A percentile compares a stretch with the other conserved stretches of the same genome.
phyloP scores from a whole-genome alignment of 2,113 vertebrate species.

The Corythaeola cristata region DNA sequence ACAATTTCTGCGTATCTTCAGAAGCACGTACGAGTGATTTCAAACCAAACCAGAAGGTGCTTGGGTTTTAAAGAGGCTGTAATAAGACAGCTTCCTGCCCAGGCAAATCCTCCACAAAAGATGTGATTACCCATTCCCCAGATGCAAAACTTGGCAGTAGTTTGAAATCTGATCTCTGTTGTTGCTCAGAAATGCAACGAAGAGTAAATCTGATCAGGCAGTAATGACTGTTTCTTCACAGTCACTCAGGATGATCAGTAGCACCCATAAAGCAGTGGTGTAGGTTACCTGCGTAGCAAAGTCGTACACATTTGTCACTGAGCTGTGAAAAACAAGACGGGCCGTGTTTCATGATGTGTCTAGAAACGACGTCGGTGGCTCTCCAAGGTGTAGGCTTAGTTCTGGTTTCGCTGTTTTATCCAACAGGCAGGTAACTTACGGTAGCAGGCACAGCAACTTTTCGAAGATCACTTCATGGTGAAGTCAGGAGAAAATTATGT shows the following conservation, averaged over 20 bases:
- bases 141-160: not conserved
- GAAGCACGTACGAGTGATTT: not conserved
- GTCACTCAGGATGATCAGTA: not conserved
- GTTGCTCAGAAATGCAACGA: not conserved
- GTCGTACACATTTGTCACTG: not conserved
- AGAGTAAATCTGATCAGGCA: not conserved
- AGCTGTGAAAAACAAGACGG: not conserved
- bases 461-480: not conserved
- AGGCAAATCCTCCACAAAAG: not conserved
- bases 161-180: not conserved
- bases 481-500: not conserved
- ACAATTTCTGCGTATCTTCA: rapidly evolving
- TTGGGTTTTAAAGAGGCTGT: not conserved
- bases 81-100: not conserved
- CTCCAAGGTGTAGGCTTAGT: too few species aligned
- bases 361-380: not conserved
- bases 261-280: not conserved
- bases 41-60: not conserved
- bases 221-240: not conserved
- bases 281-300: not conserved
- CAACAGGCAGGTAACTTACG: not conserved
- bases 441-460: not conserved
- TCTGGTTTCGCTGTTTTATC: not conserved
- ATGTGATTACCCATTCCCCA: not conserved
- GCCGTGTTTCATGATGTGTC: rapidly evolving